Conservation (phyloP, 2,888 invertebrate genomes). For the Gymnoscelis rufifasciata region DNA sequence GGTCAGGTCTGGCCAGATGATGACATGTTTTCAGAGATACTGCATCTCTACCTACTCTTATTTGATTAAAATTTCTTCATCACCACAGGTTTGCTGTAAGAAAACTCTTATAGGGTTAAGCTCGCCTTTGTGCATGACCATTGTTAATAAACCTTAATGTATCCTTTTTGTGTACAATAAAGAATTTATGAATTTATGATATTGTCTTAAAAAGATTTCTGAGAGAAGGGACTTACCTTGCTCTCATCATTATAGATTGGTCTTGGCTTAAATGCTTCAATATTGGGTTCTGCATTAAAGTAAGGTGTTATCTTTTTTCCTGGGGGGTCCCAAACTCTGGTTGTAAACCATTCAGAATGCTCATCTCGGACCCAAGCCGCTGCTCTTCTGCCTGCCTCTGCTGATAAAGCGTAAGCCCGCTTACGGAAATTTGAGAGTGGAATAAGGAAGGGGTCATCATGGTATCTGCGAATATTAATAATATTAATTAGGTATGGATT, state of each 20-base stretch:
- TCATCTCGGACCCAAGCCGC: conserved; percentile 90
- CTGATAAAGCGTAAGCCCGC: conserved; percentile 87
- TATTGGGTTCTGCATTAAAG: conserved; percentile 80
- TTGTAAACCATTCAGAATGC: conserved; percentile 84
- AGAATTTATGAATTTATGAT: too few species aligned
- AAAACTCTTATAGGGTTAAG: too few species aligned
- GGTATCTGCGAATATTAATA: conserved; percentile 71
- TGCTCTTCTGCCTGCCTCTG: conserved; percentile 91
- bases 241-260: conserved; percentile 84
- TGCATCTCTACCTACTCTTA: too few species aligned
- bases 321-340: conserved; percentile 81
- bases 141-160: too few species aligned
- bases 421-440: conserved; percentile 85
- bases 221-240: conserved; percentile 75
- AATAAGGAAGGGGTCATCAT: conserved; percentile 93
- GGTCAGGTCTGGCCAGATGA: too few species aligned
- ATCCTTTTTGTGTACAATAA: too few species aligned
- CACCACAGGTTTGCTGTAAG: too few species aligned
- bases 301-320: conserved; percentile 69
- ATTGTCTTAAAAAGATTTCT: too few species aligned
- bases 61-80: too few species aligned
- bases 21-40: too few species aligned
- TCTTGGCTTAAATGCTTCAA: conserved; percentile 84
- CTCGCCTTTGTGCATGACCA: too few species aligned
- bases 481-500: too few species aligned